Evolutionary conservation across 1,140 invertebrate species (phyloP), one percentile per base, ranked within the genome.

Genomic region (Drosophila nannoptera): DNA sequence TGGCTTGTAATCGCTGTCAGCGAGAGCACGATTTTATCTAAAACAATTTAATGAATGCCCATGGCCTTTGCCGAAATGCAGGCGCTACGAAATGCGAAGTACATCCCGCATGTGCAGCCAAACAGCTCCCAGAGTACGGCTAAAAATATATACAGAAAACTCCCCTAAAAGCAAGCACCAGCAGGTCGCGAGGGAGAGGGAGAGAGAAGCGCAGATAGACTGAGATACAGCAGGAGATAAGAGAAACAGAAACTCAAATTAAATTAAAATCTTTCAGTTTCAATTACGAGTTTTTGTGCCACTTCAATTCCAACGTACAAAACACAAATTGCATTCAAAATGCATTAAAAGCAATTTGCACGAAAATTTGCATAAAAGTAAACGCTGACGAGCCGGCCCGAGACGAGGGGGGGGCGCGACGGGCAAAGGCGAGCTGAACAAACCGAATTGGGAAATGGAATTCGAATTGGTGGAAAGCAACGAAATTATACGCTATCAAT

Each of bases 241-340:
- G 60, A 83, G 80, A 84, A 77, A 87, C 81, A 81, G 81, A 84
- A 84, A 84, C 77, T 86, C 81, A 86, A 84, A 84, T 84, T 84
- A 84, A 84, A 84, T 84, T 84, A 84, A 84, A 84, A 84, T 86
- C 81, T 84, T 84, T 84, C 82, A 86, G 81, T 84, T 84, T 84
- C 81, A 84, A 84, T 84, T 84, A 84, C 81, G 81, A 84, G 81
- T 84, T 84, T 84, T 86, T 84, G 81, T 86, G 65, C 77, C 81
- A 86, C 80, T 84, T 83, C 81, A 86, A 80, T 81, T 86, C 77
- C 81, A 77, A 69, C 77, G 83, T 86, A 84, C 76, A 84, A 84
- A 84, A 86, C 81, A 81, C 81, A 84, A 84, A 84, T 84, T 84
- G 81, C 81, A 84, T 86, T 84, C 82, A 81, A 86, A 84, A 84